phyloP scores from a whole-genome alignment of 1,140 invertebrate genomes.

The Trichonephila inaurata region DNA sequence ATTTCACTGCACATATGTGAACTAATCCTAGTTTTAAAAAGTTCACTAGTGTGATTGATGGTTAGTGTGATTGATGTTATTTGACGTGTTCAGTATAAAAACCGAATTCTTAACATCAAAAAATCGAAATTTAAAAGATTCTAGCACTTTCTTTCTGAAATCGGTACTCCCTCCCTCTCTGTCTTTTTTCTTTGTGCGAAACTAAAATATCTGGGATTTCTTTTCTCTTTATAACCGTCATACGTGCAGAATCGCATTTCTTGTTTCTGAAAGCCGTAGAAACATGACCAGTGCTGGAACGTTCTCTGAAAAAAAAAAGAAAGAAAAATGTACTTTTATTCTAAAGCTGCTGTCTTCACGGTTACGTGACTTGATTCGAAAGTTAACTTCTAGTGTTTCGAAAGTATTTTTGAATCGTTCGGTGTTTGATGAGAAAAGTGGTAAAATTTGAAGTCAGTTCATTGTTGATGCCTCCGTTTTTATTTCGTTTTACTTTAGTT shows the following conservation, averaged over 20 bases:
- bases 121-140: neutral
- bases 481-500: neutral
- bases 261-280: neutral
- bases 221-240: neutral
- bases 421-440: slow-evolving; percentile 39
- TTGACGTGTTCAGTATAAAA: neutral
- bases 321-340: neutral
- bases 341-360: slow-evolving; percentile 9
- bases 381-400: slow-evolving; percentile 6
- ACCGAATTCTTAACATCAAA: neutral
- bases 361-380: slow-evolving; percentile 26
- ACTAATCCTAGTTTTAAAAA: too few species aligned
- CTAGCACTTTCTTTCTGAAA: neutral
- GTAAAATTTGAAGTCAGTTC: slow-evolving; percentile 45
- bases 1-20: too few species aligned
- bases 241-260: slow-evolving; percentile 13
- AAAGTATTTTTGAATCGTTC: slow-evolving; percentile 14
- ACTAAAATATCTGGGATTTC: slow-evolving; percentile 7
- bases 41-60: too few species aligned
- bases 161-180: neutral
- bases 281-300: neutral
- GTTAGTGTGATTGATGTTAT: too few species aligned
- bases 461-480: neutral
- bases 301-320: neutral
- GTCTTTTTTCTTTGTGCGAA: slow-evolving; percentile 1